Base-by-base conservation (phyloP, 2,113 vertebrate genomes). In the Dicerorhinus sumatrensis region DNA sequence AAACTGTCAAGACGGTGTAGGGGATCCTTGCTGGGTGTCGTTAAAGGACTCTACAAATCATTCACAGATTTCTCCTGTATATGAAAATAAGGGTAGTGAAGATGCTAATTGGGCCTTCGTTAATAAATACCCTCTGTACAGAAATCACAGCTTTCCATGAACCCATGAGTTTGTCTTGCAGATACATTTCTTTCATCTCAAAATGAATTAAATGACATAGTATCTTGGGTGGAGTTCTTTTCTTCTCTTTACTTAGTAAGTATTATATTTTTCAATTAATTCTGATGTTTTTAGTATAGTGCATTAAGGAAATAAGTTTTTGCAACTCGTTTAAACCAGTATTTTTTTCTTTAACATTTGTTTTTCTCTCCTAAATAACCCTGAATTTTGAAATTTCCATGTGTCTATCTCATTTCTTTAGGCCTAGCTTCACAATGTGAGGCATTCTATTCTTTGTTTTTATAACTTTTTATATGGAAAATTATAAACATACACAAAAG, bases 381-480 rank as follows among this genome's bases (percentile, higher is more conserved):
- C 11, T 86, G 93, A 36, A 62, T n/a, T 90, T 92, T 60, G 42
- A 88, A 87, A 76, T 85, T 31, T 14, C 29, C 54, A 9, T 51
- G 1, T 62, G 2, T 76, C 21, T 79, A 11, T 75, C 65, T 92
- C 72, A 72, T 88, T 82, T 90, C 10, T 94, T 92, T 62, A 83
- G 69, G 51, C 69, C 54, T 90, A 83, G 39, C 8, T 27, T 94
- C 8, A 72, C 56, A 88, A 81, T 5, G 1, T 48, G 17, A 95
- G 33, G n/a, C 54, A 51, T 92, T 92, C 69, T 62, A 17, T 58
- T 81, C 92, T 93, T 76, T 58, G 20, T 82, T 72, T 89, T 48
- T 29, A 60, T 79, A 75, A 96, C 8, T 39, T 93, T 94, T 67
- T 81, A 76, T 65, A 36, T 93, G 51, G 67, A 48, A 91, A 95